These are phyloP conservation scores for Erpornis zantholeuca DNA, from an alignment of 2,113 vertebrate species.

Conservation along the genomic window DNA sequence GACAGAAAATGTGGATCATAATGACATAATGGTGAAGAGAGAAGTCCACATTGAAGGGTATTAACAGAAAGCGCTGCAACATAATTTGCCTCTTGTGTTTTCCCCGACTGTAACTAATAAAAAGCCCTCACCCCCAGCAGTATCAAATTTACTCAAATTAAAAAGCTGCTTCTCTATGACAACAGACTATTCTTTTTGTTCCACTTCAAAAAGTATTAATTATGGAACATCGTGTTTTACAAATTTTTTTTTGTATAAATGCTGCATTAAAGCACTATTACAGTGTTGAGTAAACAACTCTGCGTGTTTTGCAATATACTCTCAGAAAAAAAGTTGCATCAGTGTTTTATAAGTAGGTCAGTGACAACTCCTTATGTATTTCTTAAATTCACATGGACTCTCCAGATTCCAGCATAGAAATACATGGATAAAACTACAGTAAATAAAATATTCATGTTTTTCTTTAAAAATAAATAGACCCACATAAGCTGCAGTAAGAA, in stretches of 20 bases:
- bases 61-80: background rate
- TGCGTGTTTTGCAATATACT: background rate
- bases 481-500: background rate
- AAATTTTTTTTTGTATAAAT: constrained; percentile 3
- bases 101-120: background rate
- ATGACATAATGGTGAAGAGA: background rate
- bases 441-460: constrained; percentile 66
- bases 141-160: constrained; percentile 14
- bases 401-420: constrained; percentile 18
- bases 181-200: background rate
- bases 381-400: constrained; percentile 46
- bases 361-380: constrained; percentile 7
- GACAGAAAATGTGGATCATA: background rate
- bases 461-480: constrained; percentile 67
- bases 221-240: constrained; percentile 20
- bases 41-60: background rate
- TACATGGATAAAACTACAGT: constrained; percentile 11
- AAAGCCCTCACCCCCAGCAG: background rate
- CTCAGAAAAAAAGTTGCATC: background rate
- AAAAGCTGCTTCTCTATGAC: constrained; percentile 21
- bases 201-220: constrained; percentile 34
- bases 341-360: constrained; percentile 62
- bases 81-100: background rate
- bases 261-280: background rate
- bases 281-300: background rate